Evolutionary conservation across 1,140 invertebrate species (phyloP).

Genomic region (Cylas formicarius): DNA sequence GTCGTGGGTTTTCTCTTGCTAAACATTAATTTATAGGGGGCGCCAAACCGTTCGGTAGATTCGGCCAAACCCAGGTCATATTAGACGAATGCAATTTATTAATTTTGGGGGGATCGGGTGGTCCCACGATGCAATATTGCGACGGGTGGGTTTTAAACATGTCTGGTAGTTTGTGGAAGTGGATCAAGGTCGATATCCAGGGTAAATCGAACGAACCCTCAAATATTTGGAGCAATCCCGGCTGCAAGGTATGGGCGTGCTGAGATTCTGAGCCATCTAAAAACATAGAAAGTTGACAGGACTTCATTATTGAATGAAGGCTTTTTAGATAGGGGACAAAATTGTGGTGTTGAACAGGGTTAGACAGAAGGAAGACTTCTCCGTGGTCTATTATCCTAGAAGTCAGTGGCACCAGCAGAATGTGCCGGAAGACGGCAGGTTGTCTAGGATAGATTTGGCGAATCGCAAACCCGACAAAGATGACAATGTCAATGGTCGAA

Average conservation of each 20-base stretch:
- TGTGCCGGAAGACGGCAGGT: slow-evolving; percentile 25
- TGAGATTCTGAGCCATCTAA: not conserved
- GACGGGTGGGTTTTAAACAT: slow-evolving; percentile 61
- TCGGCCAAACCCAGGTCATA: slow-evolving; percentile 81
- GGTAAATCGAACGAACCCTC: slow-evolving; percentile 71
- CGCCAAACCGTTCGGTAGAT: slow-evolving; percentile 69
- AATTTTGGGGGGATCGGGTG: slow-evolving; percentile 59
- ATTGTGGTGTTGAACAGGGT: slow-evolving; percentile 57
- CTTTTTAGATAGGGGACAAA: slow-evolving; percentile 53
- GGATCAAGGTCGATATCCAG: slow-evolving; percentile 68
- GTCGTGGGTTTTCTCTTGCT: not conserved
- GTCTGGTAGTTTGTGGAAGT: slow-evolving; percentile 63
- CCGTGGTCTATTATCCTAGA: slow-evolving; percentile 35
- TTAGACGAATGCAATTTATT: slow-evolving; percentile 63
- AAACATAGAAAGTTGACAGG: not conserved
- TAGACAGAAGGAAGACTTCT: slow-evolving; percentile 42
- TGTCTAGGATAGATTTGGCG: slow-evolving; percentile 29
- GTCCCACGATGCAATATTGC: slow-evolving; percentile 51
- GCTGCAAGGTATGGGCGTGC: slow-evolving; percentile 62
- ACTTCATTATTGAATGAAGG: no score
- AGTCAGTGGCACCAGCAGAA: slow-evolving; percentile 25
- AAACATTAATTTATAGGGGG: slow-evolving; percentile 21
- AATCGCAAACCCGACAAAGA: slow-evolving; percentile 45
- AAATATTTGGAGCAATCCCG: slow-evolving; percentile 89
- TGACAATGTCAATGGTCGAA: slow-evolving; percentile 64